Conservation (phyloP, 2,113 vertebrate species). For the Poicephalus gulielmi region DNA sequence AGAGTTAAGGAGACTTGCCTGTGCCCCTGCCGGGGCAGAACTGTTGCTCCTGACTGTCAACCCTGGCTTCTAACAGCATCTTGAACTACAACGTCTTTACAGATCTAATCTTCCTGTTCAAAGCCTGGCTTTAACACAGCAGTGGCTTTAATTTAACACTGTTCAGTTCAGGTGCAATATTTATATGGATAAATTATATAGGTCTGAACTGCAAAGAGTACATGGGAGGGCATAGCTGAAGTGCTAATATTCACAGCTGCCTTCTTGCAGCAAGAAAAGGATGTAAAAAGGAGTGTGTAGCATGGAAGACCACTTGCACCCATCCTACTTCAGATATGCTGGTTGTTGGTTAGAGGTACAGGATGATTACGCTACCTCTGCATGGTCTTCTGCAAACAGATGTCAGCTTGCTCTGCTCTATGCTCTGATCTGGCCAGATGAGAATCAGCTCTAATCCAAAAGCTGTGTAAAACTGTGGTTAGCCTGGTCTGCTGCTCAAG, state of each 20-base stretch:
- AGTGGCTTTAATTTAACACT: neutral
- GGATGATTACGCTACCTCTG: fast-evolving
- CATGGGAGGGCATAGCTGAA: neutral
- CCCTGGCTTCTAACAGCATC: neutral
- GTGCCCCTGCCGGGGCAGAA: neutral
- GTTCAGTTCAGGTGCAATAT: neutral
- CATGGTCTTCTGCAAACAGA: neutral
- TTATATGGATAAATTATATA: neutral
- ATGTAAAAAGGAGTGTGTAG: neutral
- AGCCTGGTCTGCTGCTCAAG: neutral
- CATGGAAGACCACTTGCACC: neutral
- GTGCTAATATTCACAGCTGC: neutral
- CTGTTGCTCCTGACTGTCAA: neutral
- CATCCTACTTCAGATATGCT: neutral
- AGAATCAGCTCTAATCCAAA: neutral
- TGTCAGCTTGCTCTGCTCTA: neutral
- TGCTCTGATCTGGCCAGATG: neutral
- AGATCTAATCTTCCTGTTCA: neutral
- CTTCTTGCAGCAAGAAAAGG: neutral
- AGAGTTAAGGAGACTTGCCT: neutral
- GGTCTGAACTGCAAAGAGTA: neutral
- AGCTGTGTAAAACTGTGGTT: conserved; percentile 13
- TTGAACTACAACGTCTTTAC: neutral
- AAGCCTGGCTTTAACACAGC: neutral
- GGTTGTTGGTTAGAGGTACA: neutral